These are phyloP conservation scores for Scylla paramamosain DNA, from an alignment of 1,140 invertebrate genomes.

Conservation along the genomic window DNA sequence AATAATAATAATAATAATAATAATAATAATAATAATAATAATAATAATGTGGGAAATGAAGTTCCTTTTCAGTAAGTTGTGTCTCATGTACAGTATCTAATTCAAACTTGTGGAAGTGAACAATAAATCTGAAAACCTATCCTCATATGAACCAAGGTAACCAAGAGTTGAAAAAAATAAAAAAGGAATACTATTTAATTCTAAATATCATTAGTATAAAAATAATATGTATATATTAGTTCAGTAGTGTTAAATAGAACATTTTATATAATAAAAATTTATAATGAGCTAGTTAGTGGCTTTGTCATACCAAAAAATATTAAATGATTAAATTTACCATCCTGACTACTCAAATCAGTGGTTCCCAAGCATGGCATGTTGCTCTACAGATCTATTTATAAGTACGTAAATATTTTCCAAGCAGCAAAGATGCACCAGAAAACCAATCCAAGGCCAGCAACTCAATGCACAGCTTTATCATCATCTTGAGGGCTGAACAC, in stretches of 20 bases:
- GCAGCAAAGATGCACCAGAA: neutral
- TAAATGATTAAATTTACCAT: neutral
- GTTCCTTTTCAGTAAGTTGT: too few relatives aligned
- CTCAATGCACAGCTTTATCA: neutral
- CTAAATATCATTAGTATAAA: too few relatives aligned
- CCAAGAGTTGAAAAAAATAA: too few relatives aligned
- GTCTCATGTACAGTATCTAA: too few relatives aligned
- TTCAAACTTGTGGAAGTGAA: too few relatives aligned
- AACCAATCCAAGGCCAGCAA: neutral
- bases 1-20: neutral
- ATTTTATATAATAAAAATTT: too few relatives aligned
- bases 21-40: slow-evolving; percentile 26
- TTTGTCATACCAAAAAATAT: neutral
- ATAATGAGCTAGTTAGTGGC: too few relatives aligned
- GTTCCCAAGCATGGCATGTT: neutral
- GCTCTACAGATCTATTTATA: neutral
- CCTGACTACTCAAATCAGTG: neutral
- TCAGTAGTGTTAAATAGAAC: too few relatives aligned
- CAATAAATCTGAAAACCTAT: too few relatives aligned
- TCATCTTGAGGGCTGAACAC: neutral
- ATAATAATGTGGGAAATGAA: neutral
- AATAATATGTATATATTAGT: too few relatives aligned
- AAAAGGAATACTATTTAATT: too few relatives aligned
- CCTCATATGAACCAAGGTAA: too few relatives aligned
- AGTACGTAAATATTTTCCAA: neutral